Conservation (phyloP, 2,113 vertebrate species). For the Spea multiplicata region DNA sequence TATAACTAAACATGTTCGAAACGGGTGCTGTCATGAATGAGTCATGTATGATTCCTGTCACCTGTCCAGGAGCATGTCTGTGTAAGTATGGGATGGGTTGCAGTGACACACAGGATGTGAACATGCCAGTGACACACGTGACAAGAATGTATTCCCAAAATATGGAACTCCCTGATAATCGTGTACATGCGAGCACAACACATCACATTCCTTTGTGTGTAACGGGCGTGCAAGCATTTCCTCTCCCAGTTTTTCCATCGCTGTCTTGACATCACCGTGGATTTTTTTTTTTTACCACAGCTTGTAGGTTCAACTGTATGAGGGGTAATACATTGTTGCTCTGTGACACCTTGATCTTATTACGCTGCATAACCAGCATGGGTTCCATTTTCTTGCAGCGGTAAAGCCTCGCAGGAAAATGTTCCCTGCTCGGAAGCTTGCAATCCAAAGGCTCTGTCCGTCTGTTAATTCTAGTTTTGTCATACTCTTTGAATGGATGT, state of each 20-base stretch:
- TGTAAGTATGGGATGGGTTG: constrained; percentile 8
- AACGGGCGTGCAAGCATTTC: not conserved
- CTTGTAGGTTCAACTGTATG: too few relatives aligned
- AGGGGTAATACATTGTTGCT: too few relatives aligned
- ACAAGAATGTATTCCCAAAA: constrained; percentile 29
- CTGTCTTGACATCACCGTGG: too few relatives aligned
- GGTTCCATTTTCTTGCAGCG: too few relatives aligned
- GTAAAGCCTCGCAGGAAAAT: too few relatives aligned
- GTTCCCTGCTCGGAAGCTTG: too few relatives aligned
- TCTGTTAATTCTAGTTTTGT: too few relatives aligned
- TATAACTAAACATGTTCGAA: not conserved
- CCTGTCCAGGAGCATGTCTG: constrained; percentile 37
- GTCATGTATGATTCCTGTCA: constrained; percentile 26
- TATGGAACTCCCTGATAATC: constrained; percentile 9
- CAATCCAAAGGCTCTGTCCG: too few relatives aligned
- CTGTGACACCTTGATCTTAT: too few relatives aligned
- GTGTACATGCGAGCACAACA: not conserved
- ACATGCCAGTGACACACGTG: constrained; percentile 41
- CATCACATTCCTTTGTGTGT: not conserved
- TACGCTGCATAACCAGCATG: too few relatives aligned
- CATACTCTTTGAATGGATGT: too few relatives aligned
- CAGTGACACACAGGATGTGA: constrained; percentile 40
- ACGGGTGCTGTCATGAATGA: not conserved
- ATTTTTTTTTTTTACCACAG: too few relatives aligned
- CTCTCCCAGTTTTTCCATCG: not conserved